Percentiles rank a stretch among this genome's conserved stretches.
phyloP scores from a whole-genome alignment of 2,888 invertebrate genomes.

The Drosophila mimetica region DNA sequence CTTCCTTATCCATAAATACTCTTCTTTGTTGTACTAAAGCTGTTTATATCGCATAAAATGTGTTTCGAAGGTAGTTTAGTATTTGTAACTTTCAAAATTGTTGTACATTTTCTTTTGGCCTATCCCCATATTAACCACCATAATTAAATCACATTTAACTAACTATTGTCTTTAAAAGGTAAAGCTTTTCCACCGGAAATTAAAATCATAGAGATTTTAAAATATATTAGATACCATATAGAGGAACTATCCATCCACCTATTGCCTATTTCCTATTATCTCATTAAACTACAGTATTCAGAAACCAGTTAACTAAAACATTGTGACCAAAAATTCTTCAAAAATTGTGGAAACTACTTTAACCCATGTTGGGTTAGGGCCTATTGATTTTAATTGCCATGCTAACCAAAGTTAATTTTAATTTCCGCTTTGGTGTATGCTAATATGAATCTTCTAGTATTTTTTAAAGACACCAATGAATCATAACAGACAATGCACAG shows the following conservation, averaged over 20 bases:
- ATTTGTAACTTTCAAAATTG: conserved; percentile 14
- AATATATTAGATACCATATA: not conserved
- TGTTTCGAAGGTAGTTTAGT: not conserved
- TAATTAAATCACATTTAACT: not conserved
- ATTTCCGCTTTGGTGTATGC: conserved; percentile 26
- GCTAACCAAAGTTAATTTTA: conserved; percentile 23
- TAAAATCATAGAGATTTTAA: not conserved
- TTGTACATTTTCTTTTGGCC: conserved; percentile 22
- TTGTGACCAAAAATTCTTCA: not conserved
- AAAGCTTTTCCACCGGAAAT: conserved; percentile 1
- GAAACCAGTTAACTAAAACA: conserved; percentile 3
- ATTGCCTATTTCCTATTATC: conserved; percentile 3
- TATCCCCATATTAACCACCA: not conserved
- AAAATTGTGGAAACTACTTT: conserved; percentile 19
- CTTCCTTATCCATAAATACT: conserved; percentile 6
- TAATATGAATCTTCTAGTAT: not conserved
- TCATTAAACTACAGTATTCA: not conserved
- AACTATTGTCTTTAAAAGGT: not conserved
- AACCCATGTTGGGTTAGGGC: not conserved
- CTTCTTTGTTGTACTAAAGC: conserved; percentile 10
- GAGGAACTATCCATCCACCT: not conserved
- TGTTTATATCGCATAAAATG: not conserved
- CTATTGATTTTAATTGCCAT: conserved; percentile 18
- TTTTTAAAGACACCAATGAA: conserved; percentile 3
- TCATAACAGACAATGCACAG: conserved; percentile 4